A percentile compares a stretch with the other conserved stretches of the same genome.
Conservation (phyloP, 2,888 invertebrate species). For the Epiblema foenella region DNA sequence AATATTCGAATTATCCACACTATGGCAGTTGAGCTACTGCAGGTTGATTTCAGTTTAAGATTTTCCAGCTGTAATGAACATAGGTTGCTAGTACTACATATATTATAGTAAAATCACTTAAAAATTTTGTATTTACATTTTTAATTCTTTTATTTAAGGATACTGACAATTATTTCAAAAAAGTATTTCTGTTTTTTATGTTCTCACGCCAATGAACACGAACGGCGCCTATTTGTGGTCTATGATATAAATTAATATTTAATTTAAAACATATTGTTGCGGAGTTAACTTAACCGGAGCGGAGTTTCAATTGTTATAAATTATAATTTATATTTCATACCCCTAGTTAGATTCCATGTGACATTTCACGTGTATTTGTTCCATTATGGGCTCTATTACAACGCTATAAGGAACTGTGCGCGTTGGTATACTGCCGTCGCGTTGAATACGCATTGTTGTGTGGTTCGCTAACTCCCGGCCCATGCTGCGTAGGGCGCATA, state of each 20-base stretch:
- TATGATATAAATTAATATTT: conserved; percentile 31
- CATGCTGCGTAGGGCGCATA: conserved; percentile 66
- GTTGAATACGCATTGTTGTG: conserved; percentile 41
- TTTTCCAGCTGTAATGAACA: too few species aligned
- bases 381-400: conserved; percentile 16
- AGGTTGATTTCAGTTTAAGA: too few species aligned
- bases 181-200: background rate
- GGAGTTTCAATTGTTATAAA: conserved; percentile 40
- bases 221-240: conserved; percentile 22
- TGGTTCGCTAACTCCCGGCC: conserved; percentile 55
- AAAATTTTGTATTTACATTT: too few species aligned
- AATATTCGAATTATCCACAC: background rate
- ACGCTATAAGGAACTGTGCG: background rate
- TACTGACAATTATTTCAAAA: background rate
- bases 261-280: conserved; percentile 38
- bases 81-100: too few species aligned
- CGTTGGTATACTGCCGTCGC: conserved; percentile 16
- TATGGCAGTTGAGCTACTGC: background rate
- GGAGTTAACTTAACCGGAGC: conserved; percentile 23
- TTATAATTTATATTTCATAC: conserved; percentile 39
- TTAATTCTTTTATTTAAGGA: too few species aligned
- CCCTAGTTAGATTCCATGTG: conserved; percentile 33
- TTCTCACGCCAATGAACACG: background rate
- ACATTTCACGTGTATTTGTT: conserved; percentile 31
- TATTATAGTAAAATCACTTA: too few species aligned